A percentile compares a stretch with the other conserved stretches of the same genome.
These are phyloP conservation scores for Miltochrista miniata DNA, from an alignment of 2,888 invertebrate genomes.

Conservation along the genomic window DNA sequence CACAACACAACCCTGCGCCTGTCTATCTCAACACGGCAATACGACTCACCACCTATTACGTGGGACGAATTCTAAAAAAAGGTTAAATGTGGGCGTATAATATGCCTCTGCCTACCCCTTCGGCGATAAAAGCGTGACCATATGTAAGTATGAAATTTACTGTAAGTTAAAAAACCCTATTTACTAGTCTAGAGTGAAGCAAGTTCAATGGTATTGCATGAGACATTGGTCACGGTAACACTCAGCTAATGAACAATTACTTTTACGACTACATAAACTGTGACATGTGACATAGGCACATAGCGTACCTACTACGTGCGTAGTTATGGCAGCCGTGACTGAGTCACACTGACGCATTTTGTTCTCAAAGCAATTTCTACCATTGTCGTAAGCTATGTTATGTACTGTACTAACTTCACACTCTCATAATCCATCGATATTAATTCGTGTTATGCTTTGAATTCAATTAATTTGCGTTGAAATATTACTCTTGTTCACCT, in stretches of 20 bases:
- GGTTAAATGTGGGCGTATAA: too few relatives aligned
- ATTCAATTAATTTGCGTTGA: neutral
- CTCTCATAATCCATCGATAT: neutral
- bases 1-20: too few relatives aligned
- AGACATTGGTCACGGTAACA: constrained; percentile 16
- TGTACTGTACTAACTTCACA: neutral
- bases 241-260: constrained; percentile 34
- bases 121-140: too few relatives aligned
- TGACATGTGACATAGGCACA: too few relatives aligned
- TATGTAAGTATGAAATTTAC: neutral
- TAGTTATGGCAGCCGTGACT: constrained; percentile 22
- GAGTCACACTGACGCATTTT: constrained; percentile 33
- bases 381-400: neutral
- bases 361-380: constrained; percentile 6
- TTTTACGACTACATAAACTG: constrained; percentile 18
- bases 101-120: too few relatives aligned
- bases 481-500: neutral
- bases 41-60: too few relatives aligned
- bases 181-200: neutral
- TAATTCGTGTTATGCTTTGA: neutral
- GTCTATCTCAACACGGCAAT: too few relatives aligned
- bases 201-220: constrained; percentile 15
- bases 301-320: constrained; percentile 8
- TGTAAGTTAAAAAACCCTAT: neutral
- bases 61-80: too few relatives aligned